Evolutionary conservation across 1,140 invertebrate species (phyloP).

Genomic region (Colletes gigas): DNA sequence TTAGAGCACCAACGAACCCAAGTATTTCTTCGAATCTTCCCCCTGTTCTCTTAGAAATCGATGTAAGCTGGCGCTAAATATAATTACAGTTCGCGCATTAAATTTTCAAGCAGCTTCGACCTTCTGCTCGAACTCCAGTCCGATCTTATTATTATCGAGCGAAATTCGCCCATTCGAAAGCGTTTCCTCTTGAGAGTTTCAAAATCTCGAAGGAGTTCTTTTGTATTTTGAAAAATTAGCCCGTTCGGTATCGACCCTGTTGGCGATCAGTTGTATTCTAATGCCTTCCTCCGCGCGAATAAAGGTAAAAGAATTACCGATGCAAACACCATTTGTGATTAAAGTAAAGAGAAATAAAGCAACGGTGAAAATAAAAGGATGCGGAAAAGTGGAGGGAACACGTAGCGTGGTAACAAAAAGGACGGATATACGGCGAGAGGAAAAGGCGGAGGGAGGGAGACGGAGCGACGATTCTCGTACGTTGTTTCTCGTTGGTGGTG

Average conservation of each 20-base stretch:
- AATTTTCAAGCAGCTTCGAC: conserved; percentile 40
- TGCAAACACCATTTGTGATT: background rate
- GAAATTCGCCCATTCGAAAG: background rate
- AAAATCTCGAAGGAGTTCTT: background rate
- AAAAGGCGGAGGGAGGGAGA: background rate
- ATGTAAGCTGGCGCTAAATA: conserved; percentile 50
- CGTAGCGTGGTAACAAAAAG: background rate
- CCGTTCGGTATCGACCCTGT: too few relatives aligned
- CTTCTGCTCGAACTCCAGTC: background rate
- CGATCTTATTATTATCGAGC: conserved; percentile 24
- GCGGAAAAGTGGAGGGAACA: background rate
- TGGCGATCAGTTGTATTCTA: background rate
- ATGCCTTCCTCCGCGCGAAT: too few relatives aligned
- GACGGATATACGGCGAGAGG: background rate
- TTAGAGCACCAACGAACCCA: background rate
- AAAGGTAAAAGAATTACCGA: background rate
- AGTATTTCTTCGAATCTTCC: background rate
- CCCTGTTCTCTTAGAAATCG: conserved; percentile 24
- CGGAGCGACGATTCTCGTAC: background rate
- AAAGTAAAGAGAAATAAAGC: conserved; percentile 20
- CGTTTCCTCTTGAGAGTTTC: background rate
- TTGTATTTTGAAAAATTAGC: background rate
- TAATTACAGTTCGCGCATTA: conserved; percentile 43
- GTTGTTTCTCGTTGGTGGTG: background rate
- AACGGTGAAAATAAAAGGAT: conserved; percentile 16